Conservation (phyloP, 35 echinoderm and acorn worm species). For the Hemicentrotus pulcherrimus region DNA sequence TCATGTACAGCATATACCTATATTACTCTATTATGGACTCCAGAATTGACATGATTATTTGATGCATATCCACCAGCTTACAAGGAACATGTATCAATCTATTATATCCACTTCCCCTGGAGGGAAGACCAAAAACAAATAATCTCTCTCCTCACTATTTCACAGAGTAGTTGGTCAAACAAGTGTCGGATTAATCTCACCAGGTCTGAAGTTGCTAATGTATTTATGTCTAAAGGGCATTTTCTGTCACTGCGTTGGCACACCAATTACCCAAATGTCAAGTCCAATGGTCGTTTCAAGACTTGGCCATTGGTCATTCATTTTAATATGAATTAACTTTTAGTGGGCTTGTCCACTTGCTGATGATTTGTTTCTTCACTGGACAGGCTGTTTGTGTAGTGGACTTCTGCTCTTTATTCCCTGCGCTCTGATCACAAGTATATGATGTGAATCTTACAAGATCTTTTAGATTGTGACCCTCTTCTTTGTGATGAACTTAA, state of each 20-base stretch:
- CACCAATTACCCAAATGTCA: conserved; percentile 1
- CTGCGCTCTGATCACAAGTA: neutral
- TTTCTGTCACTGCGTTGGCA: neutral
- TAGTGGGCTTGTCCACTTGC: neutral
- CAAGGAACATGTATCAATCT: neutral
- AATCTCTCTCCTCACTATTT: neutral
- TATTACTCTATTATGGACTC: too few relatives aligned
- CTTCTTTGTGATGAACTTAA: too few relatives aligned
- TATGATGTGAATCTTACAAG: neutral
- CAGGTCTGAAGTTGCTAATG: neutral
- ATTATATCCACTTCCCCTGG: neutral
- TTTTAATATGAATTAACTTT: neutral
- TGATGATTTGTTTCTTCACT: neutral
- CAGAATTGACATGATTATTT: neutral
- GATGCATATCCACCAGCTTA: neutral
- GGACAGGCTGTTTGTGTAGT: neutral
- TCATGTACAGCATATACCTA: too few relatives aligned
- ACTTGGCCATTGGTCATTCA: neutral
- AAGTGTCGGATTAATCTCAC: neutral
- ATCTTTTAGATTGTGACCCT: too few relatives aligned
- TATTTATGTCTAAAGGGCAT: neutral
- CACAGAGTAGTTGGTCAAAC: neutral
- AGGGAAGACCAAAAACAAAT: neutral
- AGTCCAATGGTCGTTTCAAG: neutral
- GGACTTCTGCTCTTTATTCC: neutral